These are phyloP conservation scores for Stenodema calcarata DNA, from an alignment of 2,888 invertebrate species.

Conservation along the genomic window DNA sequence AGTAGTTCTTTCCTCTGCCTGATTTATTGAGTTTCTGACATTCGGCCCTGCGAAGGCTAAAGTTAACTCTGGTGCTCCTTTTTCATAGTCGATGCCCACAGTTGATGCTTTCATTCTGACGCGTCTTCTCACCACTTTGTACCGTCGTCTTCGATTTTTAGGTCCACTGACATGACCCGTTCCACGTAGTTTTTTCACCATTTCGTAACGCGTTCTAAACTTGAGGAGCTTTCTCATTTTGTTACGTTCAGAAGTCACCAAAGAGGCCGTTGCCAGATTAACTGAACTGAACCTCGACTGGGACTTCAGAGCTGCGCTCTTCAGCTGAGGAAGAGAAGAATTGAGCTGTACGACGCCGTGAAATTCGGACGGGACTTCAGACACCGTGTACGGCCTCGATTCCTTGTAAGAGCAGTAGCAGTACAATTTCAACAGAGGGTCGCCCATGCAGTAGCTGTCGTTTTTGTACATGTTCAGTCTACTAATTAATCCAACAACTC, in stretches of 20 bases:
- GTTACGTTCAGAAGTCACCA: background rate
- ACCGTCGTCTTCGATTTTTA: background rate
- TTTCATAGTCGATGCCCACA: too few relatives aligned
- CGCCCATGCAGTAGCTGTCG: conserved; percentile 78
- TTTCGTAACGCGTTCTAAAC: background rate
- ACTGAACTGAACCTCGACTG: background rate
- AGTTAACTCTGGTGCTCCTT: too few relatives aligned
- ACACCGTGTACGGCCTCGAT: background rate
- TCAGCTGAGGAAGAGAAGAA: background rate
- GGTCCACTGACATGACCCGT: too few relatives aligned
- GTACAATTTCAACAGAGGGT: conserved; percentile 77
- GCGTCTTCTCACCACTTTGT: background rate
- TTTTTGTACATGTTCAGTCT: conserved; percentile 79
- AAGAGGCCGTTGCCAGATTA: background rate
- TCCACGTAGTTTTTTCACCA: background rate
- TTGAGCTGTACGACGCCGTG: background rate
- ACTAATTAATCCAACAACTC: conserved; percentile 75
- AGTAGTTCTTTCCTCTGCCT: too few relatives aligned
- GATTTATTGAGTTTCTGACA: too few relatives aligned
- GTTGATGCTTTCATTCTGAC: too few relatives aligned
- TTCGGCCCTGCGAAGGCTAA: too few relatives aligned
- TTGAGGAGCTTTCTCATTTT: background rate
- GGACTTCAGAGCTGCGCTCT: background rate
- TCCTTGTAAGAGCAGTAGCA: conserved; percentile 69
- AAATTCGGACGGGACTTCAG: background rate